Percentiles rank a stretch among this genome's conserved stretches.
These are phyloP conservation scores for Habroteleia sp. DNA, from an alignment of 2,888 invertebrate species.

Conservation along the genomic window DNA sequence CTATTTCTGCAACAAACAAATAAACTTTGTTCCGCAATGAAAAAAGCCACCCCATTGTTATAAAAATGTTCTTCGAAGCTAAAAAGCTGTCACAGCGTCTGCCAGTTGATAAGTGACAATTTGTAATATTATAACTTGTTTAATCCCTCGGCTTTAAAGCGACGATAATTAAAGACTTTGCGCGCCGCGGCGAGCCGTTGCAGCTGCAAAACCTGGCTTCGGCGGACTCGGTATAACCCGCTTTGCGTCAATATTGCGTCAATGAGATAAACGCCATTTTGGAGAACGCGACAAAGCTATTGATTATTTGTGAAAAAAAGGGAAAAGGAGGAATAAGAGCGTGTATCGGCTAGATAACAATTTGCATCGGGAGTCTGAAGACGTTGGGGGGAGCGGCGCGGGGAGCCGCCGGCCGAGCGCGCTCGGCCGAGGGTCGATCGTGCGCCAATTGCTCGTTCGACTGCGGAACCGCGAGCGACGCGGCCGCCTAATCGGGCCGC, in stretches of 20 bases:
- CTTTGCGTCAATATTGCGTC: conserved; percentile 58
- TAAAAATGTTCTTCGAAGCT: no score
- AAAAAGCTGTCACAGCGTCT: no score
- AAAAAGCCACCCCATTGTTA: no score
- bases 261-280: conserved; percentile 58
- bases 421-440: conserved; percentile 12
- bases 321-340: not conserved
- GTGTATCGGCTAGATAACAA: conserved; percentile 19
- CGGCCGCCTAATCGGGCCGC: conserved; percentile 8
- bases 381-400: conserved; percentile 5
- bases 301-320: conserved; percentile 49
- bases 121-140: no score
- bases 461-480: conserved; percentile 9
- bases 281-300: conserved; percentile 52
- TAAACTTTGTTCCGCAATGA: no score
- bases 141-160: no score
- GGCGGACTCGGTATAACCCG: conserved; percentile 18
- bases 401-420: not conserved
- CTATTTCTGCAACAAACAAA: no score
- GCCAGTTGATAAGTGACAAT: no score
- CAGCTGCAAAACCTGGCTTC: no score
- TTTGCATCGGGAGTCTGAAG: conserved; percentile 31
- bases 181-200: no score
- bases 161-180: no score
- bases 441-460: conserved; percentile 13